Evolutionary conservation across 2,113 vertebrate species (phyloP), one percentile per base, ranked within the genome.

Genomic region (Forbesichthys papilliferus): DNA sequence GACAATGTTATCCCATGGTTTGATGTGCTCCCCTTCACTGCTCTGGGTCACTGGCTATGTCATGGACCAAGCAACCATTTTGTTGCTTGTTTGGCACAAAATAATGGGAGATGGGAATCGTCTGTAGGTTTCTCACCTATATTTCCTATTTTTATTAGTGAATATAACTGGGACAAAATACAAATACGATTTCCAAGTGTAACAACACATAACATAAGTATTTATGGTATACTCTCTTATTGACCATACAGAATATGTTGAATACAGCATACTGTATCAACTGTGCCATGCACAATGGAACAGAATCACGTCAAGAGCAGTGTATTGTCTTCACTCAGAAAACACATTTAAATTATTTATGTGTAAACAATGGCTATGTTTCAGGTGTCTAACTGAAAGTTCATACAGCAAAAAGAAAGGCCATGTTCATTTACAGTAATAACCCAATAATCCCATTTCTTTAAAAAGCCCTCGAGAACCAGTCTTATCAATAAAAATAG

Each of bases 1-100:
- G 52, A 79, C 68, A 69, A 71, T 52, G 80, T 71, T 47, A 74
- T 69, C 68, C 72, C 73, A 5, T 10, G 61, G 61, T 10, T 12
- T 27, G 27, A 27, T 27, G 53, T 55, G 5, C 16, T 73, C 52
- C 49, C 13, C 48, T 33, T 18, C 6, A 14, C 56, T 36, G 73
- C 64, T 61, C 16, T 9, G 34, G 54, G 49, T 82, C 74, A 75
- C 14, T 47, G 48, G 66, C 11, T 52, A 57, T 64, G 16, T 66
- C 60, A 61, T 76, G 70, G 36, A 42, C 36, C 36, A 42, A 42
- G 36, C 36, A 42, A 70, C 47, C 62, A 77, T 64, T 48, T 54
- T n/a, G 61, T 54, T 54, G 48, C 74, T 66, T 63, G 62, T 68
- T 58, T 78, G 59, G 54, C 16, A 64, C 64, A 27, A 49, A 7